Conservation (phyloP, 2,888 invertebrate genomes). For the Poecilus cupreus region DNA sequence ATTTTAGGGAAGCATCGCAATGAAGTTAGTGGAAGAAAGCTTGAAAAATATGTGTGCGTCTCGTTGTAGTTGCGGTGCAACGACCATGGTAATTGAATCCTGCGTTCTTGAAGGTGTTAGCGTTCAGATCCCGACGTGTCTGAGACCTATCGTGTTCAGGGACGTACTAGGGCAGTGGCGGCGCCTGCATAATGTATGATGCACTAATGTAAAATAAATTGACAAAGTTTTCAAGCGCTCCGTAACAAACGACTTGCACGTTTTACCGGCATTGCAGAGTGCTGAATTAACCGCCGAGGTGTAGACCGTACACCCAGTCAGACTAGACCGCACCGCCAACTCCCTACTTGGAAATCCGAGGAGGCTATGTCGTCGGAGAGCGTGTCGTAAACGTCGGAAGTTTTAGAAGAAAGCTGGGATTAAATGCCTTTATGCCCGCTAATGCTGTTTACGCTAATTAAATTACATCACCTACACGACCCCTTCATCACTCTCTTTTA, state of each 20-base stretch:
- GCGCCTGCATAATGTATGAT: constrained; percentile 58
- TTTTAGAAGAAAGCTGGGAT: background rate
- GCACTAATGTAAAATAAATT: constrained; percentile 60
- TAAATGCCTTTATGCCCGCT: background rate
- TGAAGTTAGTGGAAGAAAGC: no score
- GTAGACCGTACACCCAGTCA: background rate
- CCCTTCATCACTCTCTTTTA: no score
- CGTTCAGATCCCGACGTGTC: no score
- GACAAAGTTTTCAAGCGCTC: constrained; percentile 58
- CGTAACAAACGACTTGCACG: constrained; percentile 59
- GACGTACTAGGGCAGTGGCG: background rate
- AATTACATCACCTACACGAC: background rate
- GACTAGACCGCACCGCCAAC: constrained; percentile 45
- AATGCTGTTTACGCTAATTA: background rate
- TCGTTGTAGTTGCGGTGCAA: no score
- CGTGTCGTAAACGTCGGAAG: background rate
- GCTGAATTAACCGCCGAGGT: constrained; percentile 43
- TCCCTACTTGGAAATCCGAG: constrained; percentile 38
- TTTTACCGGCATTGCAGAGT: constrained; percentile 57
- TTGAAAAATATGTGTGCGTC: no score
- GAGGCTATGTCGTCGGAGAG: background rate
- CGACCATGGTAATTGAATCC: no score
- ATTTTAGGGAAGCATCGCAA: no score
- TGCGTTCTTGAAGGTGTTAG: no score
- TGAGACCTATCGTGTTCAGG: no score